Base-by-base conservation (phyloP, 92 coral and sea anemone genomes). In the Palythoa grandis region DNA sequence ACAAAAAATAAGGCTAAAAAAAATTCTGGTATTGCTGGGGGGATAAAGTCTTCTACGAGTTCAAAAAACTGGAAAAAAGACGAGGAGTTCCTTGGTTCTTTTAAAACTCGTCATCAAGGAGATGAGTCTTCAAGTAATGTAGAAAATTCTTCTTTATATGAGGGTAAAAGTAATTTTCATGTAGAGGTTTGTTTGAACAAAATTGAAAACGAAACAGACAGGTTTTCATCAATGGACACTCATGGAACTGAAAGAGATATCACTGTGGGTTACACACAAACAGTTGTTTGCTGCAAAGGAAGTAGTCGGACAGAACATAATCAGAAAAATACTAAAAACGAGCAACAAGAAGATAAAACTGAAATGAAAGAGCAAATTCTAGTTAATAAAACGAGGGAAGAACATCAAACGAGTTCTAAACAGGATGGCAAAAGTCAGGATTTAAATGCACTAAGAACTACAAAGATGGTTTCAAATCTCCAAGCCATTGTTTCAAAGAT, bases 401-500 rank as follows among this genome's bases (percentile, higher is more conserved):
- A 43, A 72, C 15, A 12, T 1, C 12, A n/a, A 72, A 40, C 76
- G 14, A 29, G 54, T 69, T 7, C 2, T 37, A 6, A 19, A 23
- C 47, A 14, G 22, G 12, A 35, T 63, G 50, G 19, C 56, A 67
- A 38, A 29, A 77, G 54, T 12, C 52, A 57, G 50, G 12, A 19
- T 77, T 12, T 56, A 57, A 57, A 20, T 23, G 1, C 48, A 35
- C 17, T 29, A 7, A 77, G 37, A 19, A 37, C 82, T 38, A 53
- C 70, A 11, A 77, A 77, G 54, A 54, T 57, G 56, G 66, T 77
- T 43, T 35, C 82, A 54, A 77, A 57, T 17, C 82, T 57, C 56
- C 82, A 77, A 57, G 82, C 82, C 16, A 77, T 77, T 77, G 82
- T 15, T 47, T 58, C 70, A 77, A 77, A 54, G 50, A 39, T 56